Evolutionary conservation across 1,140 invertebrate species (phyloP).

Genomic region (Pemphigus obesinymphae): DNA sequence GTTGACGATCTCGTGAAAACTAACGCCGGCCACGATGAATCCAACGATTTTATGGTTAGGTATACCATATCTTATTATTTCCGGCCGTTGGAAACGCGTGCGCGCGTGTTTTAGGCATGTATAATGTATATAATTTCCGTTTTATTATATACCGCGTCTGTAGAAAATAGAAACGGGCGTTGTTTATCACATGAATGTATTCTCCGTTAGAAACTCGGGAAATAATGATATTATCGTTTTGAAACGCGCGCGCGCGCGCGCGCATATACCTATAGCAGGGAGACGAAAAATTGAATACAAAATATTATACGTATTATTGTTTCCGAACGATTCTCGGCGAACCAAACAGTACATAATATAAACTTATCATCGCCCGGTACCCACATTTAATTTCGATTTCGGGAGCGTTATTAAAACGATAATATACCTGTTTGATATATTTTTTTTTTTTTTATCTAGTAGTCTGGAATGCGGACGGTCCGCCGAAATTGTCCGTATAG

Average conservation of each 20-base stretch:
- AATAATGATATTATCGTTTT: neutral
- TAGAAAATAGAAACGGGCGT: neutral
- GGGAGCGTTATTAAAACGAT: constrained; percentile 16
- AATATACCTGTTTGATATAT: constrained; percentile 6
- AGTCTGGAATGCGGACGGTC: constrained; percentile 16
- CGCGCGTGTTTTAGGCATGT: neutral
- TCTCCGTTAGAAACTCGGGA: neutral
- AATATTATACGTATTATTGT: neutral
- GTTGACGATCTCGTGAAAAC: neutral
- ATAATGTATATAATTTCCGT: constrained; percentile 2
- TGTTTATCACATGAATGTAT: too few species aligned
- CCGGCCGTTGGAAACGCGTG: neutral
- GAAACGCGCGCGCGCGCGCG: neutral
- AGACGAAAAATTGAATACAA: neutral
- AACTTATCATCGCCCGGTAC: neutral
- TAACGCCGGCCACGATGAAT: neutral
- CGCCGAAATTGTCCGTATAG: constrained; percentile 6
- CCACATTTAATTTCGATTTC: neutral
- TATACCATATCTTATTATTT: neutral
- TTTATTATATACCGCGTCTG: neutral
- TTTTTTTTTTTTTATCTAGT: neutral
- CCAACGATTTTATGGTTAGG: neutral
- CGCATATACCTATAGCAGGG: neutral
- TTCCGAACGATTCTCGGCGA: neutral
- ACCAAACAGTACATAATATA: neutral